Evolutionary conservation across 2,113 vertebrate species (phyloP), one percentile per base, ranked within the genome.

Genomic region (Suricata suricatta): DNA sequence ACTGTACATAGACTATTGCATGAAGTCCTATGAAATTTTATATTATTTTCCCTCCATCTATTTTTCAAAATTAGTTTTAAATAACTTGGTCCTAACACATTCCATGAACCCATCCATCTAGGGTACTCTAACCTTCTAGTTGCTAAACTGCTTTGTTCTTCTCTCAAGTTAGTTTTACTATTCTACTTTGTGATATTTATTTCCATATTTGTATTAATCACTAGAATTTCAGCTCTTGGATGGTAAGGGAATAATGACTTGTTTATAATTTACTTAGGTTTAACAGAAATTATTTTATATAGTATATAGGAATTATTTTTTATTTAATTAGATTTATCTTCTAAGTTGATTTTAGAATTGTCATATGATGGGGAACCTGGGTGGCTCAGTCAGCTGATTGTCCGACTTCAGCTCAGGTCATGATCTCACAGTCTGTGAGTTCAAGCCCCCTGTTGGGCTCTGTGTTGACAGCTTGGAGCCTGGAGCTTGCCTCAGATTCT

Each of bases 31-130:
- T 52, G 21, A 88, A 94, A 71, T 84, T 60, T 44, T 69, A 76
- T 35, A 93, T 80, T 89, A 10, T 60, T 89, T 60, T 8, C 13
- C 29, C n/a, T 88, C 47, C 44, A 35, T 47, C 1, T 57, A 57
- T 47, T 81, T 27, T 72, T 85, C 12, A 88, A 80, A 88, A 72
- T 79, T 50, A 85, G 35, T 88, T 94, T 84, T 50, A 94, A 79
- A 79, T 50, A 64, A 60, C 33, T 79, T 35, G 15, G 5, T 3
- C 10, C 38, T 81, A 82, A 47, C n/a, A 27, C 14, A 92, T 50
- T 83, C 23, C 44, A 52, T 63, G 7, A 91, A n/a, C 2, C 7
- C 27, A n/a, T 63, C 25, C 77, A 29, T 35, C 69, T 71, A 83
- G 52, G 63, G 11, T 31, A 88, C 14, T 25, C 25, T 80, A 82